A percentile compares a stretch with the other conserved stretches of the same genome.
Evolutionary conservation across 2,113 vertebrate species (phyloP).

Genomic region (Corydoras maculifer): DNA sequence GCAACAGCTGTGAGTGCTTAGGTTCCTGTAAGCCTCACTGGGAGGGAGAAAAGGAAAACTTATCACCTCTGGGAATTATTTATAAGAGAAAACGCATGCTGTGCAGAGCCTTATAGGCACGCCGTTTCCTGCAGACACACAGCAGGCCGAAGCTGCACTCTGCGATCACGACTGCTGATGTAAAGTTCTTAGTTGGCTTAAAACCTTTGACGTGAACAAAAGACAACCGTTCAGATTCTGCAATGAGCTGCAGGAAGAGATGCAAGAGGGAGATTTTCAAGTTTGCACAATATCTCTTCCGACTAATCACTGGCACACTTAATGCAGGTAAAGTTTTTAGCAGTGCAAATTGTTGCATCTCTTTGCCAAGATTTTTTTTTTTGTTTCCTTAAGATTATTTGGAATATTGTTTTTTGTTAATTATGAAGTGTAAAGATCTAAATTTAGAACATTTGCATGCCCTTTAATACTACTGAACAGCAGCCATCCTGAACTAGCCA

Average conservation of each 20-base stretch:
- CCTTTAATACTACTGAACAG: neutral
- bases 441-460: too few species aligned
- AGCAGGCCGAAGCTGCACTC: conserved; percentile 34
- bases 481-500: conserved; percentile 4
- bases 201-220: conserved; percentile 40
- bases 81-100: conserved; percentile 48
- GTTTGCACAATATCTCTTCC: conserved; percentile 93
- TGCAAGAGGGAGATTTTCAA: conserved; percentile 94
- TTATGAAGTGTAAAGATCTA: too few species aligned
- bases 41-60: conserved; percentile 30
- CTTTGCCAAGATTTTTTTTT: too few species aligned
- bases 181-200: conserved; percentile 52
- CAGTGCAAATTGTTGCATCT: too few species aligned
- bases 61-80: conserved; percentile 51
- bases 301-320: conserved; percentile 89
- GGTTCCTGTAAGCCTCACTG: neutral
- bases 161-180: conserved; percentile 28
- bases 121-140: conserved; percentile 49
- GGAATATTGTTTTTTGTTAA: too few species aligned
- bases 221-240: conserved; percentile 41
- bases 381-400: too few species aligned
- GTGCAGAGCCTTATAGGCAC: conserved; percentile 32
- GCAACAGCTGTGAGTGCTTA: neutral
- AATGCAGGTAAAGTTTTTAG: conserved; percentile 77
- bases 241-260: conserved; percentile 89